Percentiles rank a stretch among this genome's conserved stretches.
Conservation (phyloP, 2,113 vertebrate species). For the Muscicapa adusta region DNA sequence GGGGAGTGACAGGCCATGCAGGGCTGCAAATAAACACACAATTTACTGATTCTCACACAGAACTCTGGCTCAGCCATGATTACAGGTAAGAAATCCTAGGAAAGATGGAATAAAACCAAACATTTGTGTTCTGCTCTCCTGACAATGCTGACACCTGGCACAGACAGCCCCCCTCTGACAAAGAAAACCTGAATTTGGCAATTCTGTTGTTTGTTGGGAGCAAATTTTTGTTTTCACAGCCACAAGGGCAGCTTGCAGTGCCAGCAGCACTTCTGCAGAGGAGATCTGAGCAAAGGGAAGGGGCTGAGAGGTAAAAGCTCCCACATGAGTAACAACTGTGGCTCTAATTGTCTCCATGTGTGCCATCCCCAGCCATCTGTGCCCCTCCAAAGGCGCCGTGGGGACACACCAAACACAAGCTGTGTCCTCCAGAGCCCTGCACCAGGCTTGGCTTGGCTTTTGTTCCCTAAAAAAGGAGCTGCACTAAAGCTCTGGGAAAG, state of each 20-base stretch:
- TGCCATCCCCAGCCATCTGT: conserved; percentile 45
- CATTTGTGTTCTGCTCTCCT: background rate
- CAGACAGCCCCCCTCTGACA: background rate
- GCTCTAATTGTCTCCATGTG: background rate
- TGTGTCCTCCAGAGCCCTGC: background rate
- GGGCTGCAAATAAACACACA: background rate
- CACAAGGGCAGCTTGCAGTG: background rate
- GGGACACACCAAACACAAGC: background rate
- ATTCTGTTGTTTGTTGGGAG: background rate
- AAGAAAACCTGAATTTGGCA: background rate
- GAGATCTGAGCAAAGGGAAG: background rate
- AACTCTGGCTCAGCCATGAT: background rate
- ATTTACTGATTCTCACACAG: background rate
- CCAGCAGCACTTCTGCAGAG: background rate
- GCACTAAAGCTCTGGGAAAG: background rate
- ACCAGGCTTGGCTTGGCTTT: background rate
- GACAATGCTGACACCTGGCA: background rate
- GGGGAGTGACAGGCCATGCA: background rate
- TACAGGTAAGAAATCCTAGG: background rate
- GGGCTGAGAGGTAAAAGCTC: conserved; percentile 18
- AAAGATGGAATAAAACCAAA: background rate
- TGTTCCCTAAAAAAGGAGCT: background rate
- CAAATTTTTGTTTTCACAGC: background rate
- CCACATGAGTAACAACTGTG: background rate
- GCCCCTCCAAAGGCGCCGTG: background rate